Base-by-base conservation (phyloP, 2,888 invertebrate species). In the Ophion slaviceki region DNA sequence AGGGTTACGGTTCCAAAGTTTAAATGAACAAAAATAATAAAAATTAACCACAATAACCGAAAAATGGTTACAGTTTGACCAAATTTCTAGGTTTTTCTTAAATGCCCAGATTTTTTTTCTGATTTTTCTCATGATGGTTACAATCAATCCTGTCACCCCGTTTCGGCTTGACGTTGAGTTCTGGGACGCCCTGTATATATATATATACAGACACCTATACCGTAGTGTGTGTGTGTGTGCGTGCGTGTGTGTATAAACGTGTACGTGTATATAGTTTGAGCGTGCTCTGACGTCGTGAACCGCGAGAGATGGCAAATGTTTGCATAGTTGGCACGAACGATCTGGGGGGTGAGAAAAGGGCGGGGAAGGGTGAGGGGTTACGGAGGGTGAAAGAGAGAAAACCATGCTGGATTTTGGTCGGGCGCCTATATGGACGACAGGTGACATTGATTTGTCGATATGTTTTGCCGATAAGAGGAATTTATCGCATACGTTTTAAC, bases 401-500 rank as follows among this genome's bases (percentile, higher is more conserved):
- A 70, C 62, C 71, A 80, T 71, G 71, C 64, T 64, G 80, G 80
- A 64, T 71, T 80, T 79, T 89, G 90, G 90, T 89, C 88, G 88
- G 88, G 87, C 84, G 87, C 87, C 84, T 85, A 83, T 80, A 79
- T 86, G 87, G 86, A 86, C 89, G 89, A 89, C 88, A 82, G 82
- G 88, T 87, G 90, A 90, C 90, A 85, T 90, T 88, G 90, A 90
- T 90, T 90, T 90, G 90, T 90, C 89, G 89, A 87, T 86, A 86
- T 89, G 89, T 90, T 90, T 90, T 89, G 89, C 88, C 88, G 89
- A 89, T 90, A 90, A 90, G 89, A 89, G 90, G 88, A 90, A 90
- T 90, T 90, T 90, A 90, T 90, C 87, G 88, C 84, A 87, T 80
- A 89, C 89, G 90, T 90, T 90, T 90, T 90, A 89, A 90, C 88